Evolutionary conservation across 2,888 invertebrate species (phyloP).

Genomic region (Torymus auratus): DNA sequence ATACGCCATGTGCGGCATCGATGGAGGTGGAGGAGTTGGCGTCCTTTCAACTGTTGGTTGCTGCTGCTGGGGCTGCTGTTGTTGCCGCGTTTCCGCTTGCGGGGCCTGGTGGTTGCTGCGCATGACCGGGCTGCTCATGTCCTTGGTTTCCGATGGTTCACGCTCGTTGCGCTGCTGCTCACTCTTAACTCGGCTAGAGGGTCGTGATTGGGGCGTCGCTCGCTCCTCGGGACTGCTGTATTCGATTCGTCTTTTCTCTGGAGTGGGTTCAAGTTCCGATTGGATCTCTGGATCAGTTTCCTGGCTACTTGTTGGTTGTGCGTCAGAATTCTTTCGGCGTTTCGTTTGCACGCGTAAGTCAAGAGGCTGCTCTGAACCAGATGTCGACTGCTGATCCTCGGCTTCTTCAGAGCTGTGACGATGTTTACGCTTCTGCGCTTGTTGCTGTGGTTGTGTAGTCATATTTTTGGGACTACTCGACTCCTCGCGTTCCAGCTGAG

Average conservation of each 20-base stretch:
- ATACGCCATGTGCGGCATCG: conserved; percentile 83
- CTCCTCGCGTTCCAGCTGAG: conserved; percentile 25
- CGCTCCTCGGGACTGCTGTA: conserved; percentile 22
- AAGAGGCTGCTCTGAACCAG: conserved; percentile 68
- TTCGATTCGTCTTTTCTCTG: conserved; percentile 21
- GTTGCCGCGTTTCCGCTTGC: neutral
- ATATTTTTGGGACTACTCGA: conserved; percentile 2
- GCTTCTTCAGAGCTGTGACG: neutral
- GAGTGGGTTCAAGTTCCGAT: no score
- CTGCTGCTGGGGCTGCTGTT: conserved; percentile 67
- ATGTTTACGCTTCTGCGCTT: conserved; percentile 6
- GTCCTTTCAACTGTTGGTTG: conserved; percentile 66
- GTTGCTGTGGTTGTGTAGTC: neutral
- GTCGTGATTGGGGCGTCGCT: neutral
- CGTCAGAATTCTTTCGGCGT: conserved; percentile 61
- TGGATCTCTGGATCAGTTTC: no score
- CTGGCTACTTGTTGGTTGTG: no score
- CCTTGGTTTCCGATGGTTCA: conserved; percentile 21
- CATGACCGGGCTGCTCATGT: conserved; percentile 1
- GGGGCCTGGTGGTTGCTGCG: conserved; percentile 4
- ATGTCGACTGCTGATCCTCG: conserved; percentile 19
- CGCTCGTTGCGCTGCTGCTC: conserved; percentile 18
- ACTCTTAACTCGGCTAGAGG: conserved; percentile 27
- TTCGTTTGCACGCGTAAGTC: conserved; percentile 71
- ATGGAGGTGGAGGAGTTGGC: conserved; percentile 60